phyloP scores from a whole-genome alignment of 2,113 vertebrate genomes.

The Hypocryptadius cinnamomeus region DNA sequence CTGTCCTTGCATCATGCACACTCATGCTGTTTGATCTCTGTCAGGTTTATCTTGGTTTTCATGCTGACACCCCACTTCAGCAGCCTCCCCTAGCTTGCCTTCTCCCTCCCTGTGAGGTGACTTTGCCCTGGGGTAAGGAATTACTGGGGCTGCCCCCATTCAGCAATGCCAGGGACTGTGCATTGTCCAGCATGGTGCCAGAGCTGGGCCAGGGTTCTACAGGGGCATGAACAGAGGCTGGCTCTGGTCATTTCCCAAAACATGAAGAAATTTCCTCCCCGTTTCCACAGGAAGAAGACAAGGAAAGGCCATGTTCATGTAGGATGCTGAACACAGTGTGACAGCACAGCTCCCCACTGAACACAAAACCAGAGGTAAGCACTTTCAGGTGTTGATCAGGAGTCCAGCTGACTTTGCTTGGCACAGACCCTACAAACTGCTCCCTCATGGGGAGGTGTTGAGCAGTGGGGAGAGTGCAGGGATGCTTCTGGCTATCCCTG shows the following conservation, averaged over 20 bases:
- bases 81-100: not conserved
- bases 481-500: not conserved
- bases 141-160: not conserved
- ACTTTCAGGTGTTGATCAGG: too few species aligned
- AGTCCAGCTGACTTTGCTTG: not conserved
- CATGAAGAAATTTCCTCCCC: not conserved
- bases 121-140: not conserved
- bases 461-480: fast-evolving
- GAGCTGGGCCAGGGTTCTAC: not conserved
- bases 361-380: not conserved
- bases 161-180: not conserved
- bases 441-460: fast-evolving
- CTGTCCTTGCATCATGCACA: not conserved
- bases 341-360: not conserved
- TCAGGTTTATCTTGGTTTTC: not conserved
- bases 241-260: not conserved
- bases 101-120: not conserved
- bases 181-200: fast-evolving
- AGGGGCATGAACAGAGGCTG: not conserved
- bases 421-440: not conserved
- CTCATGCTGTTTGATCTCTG: not conserved
- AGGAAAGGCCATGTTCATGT: not conserved
- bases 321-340: not conserved
- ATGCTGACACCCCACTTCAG: not conserved
- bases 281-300: not conserved